phyloP scores from a whole-genome alignment of 2,888 invertebrate genomes.

The Peribatodes rhomboidaria region DNA sequence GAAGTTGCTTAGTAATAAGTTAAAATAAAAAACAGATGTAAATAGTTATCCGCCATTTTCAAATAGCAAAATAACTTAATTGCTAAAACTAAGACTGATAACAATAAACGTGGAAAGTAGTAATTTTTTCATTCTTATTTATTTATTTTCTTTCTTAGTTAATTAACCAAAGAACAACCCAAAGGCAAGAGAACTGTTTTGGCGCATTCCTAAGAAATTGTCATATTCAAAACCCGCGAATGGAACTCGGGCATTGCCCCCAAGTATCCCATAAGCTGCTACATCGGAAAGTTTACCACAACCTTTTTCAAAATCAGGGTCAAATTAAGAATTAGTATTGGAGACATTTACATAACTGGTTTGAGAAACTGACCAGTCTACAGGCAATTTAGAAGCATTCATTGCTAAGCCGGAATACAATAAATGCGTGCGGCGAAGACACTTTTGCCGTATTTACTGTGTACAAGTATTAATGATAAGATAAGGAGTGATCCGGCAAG shows the following conservation, averaged over 20 bases:
- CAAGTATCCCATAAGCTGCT: slow-evolving; percentile 6
- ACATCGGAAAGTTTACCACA: background rate
- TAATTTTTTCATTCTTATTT: too few relatives aligned
- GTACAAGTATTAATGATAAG: slow-evolving; percentile 60
- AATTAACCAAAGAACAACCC: background rate
- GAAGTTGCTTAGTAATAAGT: too few relatives aligned
- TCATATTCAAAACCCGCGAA: slow-evolving; percentile 4
- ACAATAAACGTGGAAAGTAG: too few relatives aligned
- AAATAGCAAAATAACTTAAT: too few relatives aligned
- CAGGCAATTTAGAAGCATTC: slow-evolving; percentile 22
- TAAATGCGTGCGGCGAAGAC: slow-evolving; percentile 27
- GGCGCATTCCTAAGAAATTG: background rate
- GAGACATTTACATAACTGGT: slow-evolving; percentile 41
- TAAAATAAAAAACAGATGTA: too few relatives aligned
- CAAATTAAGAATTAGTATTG: slow-evolving; percentile 20
- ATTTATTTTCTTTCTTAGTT: too few relatives aligned
- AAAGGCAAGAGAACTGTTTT: too few relatives aligned
- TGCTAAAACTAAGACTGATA: too few relatives aligned
- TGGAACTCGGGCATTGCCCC: slow-evolving; percentile 5
- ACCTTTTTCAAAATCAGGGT: slow-evolving; percentile 38
- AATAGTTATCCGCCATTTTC: too few relatives aligned
- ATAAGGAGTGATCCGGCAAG: slow-evolving; percentile 57
- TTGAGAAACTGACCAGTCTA: slow-evolving; percentile 17
- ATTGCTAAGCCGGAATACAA: slow-evolving; percentile 28
- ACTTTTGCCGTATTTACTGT: slow-evolving; percentile 33